Percentiles rank a stretch among this genome's conserved stretches.
phyloP scores from a whole-genome alignment of 2,888 invertebrate species.

The Stramonita haemastoma region DNA sequence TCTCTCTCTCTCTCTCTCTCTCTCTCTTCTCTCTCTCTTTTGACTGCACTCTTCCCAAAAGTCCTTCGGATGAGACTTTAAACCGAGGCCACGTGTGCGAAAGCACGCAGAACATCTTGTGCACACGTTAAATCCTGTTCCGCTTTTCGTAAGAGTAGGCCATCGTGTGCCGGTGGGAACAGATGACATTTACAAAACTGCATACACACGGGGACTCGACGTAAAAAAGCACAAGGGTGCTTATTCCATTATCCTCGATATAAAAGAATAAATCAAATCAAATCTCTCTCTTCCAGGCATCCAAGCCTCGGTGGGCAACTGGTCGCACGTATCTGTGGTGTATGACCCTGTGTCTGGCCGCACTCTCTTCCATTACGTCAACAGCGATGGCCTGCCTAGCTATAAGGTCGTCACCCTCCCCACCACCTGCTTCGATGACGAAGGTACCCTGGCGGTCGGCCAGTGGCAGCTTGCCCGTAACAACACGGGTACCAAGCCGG shows the following conservation, averaged over 20 bases:
- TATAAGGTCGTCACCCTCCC: constrained; percentile 6
- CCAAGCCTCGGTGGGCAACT: constrained; percentile 21
- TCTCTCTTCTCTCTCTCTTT: neutral
- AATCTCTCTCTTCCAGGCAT: neutral
- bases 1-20: neutral
- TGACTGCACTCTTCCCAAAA: no score
- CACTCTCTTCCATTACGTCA: constrained; percentile 22
- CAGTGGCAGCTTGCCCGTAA: constrained; percentile 13
- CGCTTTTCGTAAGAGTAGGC: no score
- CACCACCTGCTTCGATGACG: neutral
- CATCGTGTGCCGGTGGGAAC: no score
- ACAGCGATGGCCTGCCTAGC: neutral
- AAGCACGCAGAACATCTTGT: no score
- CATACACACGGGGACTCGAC: no score
- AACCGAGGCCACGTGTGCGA: no score
- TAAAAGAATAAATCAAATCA: no score
- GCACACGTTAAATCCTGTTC: no score
- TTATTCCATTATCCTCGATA: no score
- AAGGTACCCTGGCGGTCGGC: constrained; percentile 7
- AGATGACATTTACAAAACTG: no score
- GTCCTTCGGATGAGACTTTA: no score
- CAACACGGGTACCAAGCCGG: neutral
- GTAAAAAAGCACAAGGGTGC: no score
- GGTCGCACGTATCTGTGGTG: constrained; percentile 28
- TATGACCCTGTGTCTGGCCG: neutral